Evolutionary conservation across 2,113 vertebrate genomes (phyloP).

Genomic region (Phycodurus eques): DNA sequence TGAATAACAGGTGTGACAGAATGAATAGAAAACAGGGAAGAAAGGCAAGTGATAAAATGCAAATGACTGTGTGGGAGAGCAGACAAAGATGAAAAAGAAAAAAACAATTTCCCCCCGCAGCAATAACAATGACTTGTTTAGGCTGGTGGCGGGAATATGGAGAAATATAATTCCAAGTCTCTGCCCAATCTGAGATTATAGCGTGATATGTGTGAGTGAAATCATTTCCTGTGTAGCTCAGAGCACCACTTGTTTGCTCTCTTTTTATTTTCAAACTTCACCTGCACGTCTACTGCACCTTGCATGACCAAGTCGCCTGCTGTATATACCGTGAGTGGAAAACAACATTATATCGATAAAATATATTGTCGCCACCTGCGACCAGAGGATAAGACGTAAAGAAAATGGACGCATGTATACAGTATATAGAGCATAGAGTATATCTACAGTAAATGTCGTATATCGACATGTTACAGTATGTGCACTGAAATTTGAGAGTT

Average conservation of each 20-base stretch:
- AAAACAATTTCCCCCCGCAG: constrained; percentile 26
- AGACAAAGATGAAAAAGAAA: constrained; percentile 28
- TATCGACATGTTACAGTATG: no score
- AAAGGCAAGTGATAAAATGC: constrained; percentile 54
- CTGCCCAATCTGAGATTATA: constrained; percentile 11
- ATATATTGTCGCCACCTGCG: no score
- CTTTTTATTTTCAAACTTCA: background rate
- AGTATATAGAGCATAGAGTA: no score
- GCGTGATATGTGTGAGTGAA: constrained; percentile 15
- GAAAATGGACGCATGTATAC: no score
- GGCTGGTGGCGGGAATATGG: background rate
- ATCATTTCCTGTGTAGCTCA: constrained; percentile 17
- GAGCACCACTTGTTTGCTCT: background rate
- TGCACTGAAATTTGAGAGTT: no score
- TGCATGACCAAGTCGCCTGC: constrained; percentile 20
- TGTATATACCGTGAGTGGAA: background rate
- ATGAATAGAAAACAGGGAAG: constrained; percentile 48
- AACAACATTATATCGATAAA: background rate
- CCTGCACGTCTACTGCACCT: constrained; percentile 26
- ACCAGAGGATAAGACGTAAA: no score
- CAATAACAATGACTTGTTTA: constrained; percentile 54
- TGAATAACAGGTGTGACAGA: constrained; percentile 66
- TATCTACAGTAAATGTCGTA: no score
- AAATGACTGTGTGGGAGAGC: constrained; percentile 62
- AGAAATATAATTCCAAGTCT: constrained; percentile 23